Percentiles rank a stretch among this genome's conserved stretches.
phyloP scores from a whole-genome alignment of 2,888 invertebrate species.

The Ypsolopha sequella region DNA sequence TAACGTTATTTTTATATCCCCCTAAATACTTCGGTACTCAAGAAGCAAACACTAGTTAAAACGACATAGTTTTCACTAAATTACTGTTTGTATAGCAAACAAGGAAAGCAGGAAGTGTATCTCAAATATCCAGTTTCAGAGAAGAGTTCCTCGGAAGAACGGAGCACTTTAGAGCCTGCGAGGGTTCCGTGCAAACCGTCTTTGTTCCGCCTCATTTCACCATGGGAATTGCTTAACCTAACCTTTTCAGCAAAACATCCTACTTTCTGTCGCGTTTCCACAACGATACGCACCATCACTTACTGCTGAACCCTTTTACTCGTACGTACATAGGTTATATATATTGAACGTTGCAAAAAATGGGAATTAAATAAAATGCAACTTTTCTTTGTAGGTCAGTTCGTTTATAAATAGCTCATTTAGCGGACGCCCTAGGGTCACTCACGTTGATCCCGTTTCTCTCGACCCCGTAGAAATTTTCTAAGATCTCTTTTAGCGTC shows the following conservation, averaged over 20 bases:
- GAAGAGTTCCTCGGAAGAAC: not conserved
- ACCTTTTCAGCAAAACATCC: not conserved
- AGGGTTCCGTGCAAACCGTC: not conserved
- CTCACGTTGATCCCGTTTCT: too few species aligned
- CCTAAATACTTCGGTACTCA: not conserved
- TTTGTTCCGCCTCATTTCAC: not conserved
- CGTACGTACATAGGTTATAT: too few species aligned
- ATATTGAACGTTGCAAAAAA: too few species aligned
- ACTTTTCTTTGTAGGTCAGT: too few species aligned
- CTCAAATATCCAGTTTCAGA: not conserved
- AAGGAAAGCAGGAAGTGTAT: not conserved
- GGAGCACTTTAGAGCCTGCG: not conserved
- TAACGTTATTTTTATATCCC: not conserved
- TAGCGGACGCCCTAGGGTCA: too few species aligned
- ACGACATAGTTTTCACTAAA: too few species aligned
- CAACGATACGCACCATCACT: not conserved
- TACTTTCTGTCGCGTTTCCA: not conserved
- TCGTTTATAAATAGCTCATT: too few species aligned
- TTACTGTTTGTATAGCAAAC: not conserved
- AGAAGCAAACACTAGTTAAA: not conserved
- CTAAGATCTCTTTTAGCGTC: too few species aligned
- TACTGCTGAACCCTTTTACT: not conserved
- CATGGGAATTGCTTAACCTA: not conserved
- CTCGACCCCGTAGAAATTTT: too few species aligned
- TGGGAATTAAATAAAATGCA: too few species aligned